phyloP scores from a whole-genome alignment of 2,113 vertebrate genomes.

The Notarius quadriscutis region DNA sequence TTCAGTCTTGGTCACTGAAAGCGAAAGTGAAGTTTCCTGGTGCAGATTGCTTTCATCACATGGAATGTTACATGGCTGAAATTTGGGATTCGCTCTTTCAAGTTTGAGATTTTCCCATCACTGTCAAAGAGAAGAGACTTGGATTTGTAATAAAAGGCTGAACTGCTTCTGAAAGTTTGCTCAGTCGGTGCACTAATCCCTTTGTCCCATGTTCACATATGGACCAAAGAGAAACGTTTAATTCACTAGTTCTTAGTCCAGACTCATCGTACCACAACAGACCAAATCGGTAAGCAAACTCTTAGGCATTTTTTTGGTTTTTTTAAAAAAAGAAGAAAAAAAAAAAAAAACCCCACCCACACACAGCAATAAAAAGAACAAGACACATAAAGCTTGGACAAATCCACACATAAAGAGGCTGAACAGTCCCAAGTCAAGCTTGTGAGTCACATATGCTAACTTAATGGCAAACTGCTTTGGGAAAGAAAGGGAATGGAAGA shows the following conservation, averaged over 20 bases:
- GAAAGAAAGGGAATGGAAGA: conserved; percentile 27
- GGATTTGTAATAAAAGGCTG: not conserved
- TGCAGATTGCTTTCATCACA: conserved; percentile 33
- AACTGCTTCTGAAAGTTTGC: not conserved
- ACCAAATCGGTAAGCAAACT: conserved; percentile 26
- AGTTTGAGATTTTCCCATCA: no score
- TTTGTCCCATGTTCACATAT: conserved; percentile 6
- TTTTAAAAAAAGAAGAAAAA: not conserved
- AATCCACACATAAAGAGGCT: conserved; percentile 8
- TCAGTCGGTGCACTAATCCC: not conserved
- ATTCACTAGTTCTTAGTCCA: conserved; percentile 30
- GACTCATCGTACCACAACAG: conserved; percentile 13
- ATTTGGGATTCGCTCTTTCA: not conserved
- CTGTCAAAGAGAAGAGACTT: not conserved
- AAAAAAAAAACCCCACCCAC: not conserved
- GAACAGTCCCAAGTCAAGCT: conserved; percentile 22
- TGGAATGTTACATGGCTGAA: conserved; percentile 36
- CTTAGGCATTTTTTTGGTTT: conserved; percentile 51
- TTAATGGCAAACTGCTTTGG: conserved; percentile 5
- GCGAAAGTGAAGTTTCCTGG: conserved; percentile 20
- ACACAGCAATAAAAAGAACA: not conserved
- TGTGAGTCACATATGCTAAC: conserved; percentile 27
- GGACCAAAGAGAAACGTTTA: conserved; percentile 32
- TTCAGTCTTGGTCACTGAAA: conserved; percentile 15
- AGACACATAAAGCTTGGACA: conserved; percentile 10